A percentile compares a stretch with the other conserved stretches of the same genome.
Conservation (phyloP, 2,888 invertebrate genomes). For the Suillia variegata region DNA sequence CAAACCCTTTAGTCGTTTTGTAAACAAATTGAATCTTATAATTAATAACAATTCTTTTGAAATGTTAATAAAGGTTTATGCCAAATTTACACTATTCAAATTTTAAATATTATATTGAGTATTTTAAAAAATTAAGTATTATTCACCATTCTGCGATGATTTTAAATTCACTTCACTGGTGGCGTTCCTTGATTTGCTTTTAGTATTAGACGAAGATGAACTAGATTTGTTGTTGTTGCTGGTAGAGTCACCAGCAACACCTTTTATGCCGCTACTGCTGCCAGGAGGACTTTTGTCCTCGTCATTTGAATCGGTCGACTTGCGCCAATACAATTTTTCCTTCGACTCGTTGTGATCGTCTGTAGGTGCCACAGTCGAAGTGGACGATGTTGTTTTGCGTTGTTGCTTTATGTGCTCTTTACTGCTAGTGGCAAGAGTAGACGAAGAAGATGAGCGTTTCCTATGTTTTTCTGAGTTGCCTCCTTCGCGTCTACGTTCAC, state of each 20-base stretch:
- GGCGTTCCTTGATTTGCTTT: neutral
- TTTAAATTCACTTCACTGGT: neutral
- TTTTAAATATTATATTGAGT: too few relatives aligned
- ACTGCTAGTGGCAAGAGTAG: too few relatives aligned
- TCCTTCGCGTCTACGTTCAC: constrained; percentile 20
- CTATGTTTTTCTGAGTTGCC: constrained; percentile 29
- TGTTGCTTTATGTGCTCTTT: constrained; percentile 33
- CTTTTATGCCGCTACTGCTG: constrained; percentile 9
- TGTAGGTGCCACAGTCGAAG: constrained; percentile 24
- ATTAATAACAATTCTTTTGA: too few relatives aligned
- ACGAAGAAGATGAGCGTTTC: constrained; percentile 39
- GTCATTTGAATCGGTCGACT: constrained; percentile 83
- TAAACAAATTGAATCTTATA: too few relatives aligned
- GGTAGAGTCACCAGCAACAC: neutral
- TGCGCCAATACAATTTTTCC: constrained; percentile 68
- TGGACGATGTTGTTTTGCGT: constrained; percentile 34
- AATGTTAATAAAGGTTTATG: too few relatives aligned
- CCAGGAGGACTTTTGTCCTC: constrained; percentile 63
- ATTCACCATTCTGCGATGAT: neutral
- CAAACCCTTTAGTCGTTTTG: too few relatives aligned
- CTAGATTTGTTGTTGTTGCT: constrained; percentile 19
- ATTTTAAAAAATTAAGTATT: too few relatives aligned
- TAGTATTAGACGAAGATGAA: constrained; percentile 15
- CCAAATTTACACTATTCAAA: too few relatives aligned
- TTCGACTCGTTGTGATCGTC: constrained; percentile 77